Evolutionary conservation across 2,888 invertebrate species (phyloP), one percentile per base, ranked within the genome.

Genomic region (Ichneumon xanthorius): DNA sequence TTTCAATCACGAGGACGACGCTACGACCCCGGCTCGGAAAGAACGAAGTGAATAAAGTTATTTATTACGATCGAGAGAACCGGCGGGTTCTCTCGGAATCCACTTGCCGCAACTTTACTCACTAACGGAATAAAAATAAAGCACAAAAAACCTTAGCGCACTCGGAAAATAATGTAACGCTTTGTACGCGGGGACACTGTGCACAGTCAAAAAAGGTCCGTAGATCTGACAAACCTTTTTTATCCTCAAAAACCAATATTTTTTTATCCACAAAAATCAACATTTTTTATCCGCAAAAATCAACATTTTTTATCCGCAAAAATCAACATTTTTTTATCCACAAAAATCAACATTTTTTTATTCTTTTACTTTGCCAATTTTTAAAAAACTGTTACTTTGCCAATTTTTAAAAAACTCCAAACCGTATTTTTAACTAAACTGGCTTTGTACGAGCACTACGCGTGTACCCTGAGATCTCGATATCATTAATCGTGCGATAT

Each of bases 1-100:
- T 81, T 84, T 73, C 80, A 84, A 81, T 84, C 84, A 61, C 68
- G 72, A 67, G 40, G 9, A 37, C 67, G 40, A 67, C 53, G 22
- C 75, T 30, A 19, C 61, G 48, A 26, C 14, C 45, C 22, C 45
- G 19, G 65, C 50, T 11, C 58, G 16, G 61, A n/a, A 16, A 30
- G 30, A 67, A 55, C 53, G 50, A 67, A 67, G 50, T 37, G 77
- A 77, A 77, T 67, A 67, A 77, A 77, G 67, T 77, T 77, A 67
- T 77, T 77, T 77, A 67, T 77, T 53, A 77, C 53, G 61, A 65
- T 72, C n/a, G 53, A 67, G 72, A 65, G 71, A 37, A 79, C 70
- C 61, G 50, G 50, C 26, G 22, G 50, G 11, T 79, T 63, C 63
- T 16, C 58, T 37, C 37, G 16, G 50, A 40, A 65, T 33, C 16